Percentiles rank a stretch among this genome's conserved stretches.
These are phyloP conservation scores for Isurus oxyrinchus DNA, from an alignment of 2,113 vertebrate species.

Conservation along the genomic window DNA sequence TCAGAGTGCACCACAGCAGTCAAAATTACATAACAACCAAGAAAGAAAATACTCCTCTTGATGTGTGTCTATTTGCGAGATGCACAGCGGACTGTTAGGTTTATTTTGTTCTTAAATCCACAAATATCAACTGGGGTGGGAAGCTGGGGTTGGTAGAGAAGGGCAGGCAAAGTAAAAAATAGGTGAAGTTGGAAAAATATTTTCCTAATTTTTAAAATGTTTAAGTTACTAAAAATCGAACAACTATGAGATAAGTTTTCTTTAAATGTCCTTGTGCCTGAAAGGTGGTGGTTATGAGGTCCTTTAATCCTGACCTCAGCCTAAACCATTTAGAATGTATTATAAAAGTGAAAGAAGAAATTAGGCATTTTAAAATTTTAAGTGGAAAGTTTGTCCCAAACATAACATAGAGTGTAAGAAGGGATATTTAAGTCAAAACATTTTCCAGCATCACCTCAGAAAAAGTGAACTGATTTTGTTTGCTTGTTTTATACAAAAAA, in stretches of 20 bases:
- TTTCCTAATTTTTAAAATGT: background rate
- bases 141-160: background rate
- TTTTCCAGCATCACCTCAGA: background rate
- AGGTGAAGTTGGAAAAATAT: background rate
- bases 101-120: background rate
- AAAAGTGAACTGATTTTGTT: background rate
- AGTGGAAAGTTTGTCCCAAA: background rate
- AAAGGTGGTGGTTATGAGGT: background rate
- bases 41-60: background rate
- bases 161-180: background rate
- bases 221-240: background rate
- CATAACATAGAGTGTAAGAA: background rate
- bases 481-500: background rate
- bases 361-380: background rate
- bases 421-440: background rate
- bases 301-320: background rate
- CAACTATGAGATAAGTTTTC: background rate
- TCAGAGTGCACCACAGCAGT: background rate
- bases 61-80: background rate
- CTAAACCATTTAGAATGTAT: background rate
- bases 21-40: background rate
- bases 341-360: background rate
- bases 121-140: background rate
- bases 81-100: background rate
- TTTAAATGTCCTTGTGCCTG: too few relatives aligned